Evolutionary conservation across 2,888 invertebrate genomes (phyloP), one percentile per base, ranked within the genome.

Genomic region (Opisthograptis luteolata): DNA sequence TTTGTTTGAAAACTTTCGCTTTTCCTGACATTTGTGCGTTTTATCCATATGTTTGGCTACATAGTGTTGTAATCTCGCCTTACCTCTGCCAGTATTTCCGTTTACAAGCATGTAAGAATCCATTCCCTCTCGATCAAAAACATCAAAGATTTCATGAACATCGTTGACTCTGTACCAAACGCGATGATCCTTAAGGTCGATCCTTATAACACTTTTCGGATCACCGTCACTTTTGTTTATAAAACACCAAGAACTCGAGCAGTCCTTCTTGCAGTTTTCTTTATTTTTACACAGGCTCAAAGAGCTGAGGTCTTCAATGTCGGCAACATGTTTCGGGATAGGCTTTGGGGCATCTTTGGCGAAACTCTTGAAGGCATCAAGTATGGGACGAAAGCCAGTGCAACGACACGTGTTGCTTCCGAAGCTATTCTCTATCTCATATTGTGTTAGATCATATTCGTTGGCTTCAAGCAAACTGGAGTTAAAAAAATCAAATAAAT

Each of bases 331-430:
- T 10, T 84, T 79, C 0, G 88, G 76, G 5, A 59, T 17, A 2
- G 72, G 64, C n/a, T 68, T 60, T 0, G 91, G 86, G 3, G 92
- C 91, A 66, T 94, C 94, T 14, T 71, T 83, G 0, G 94, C 94
- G 54, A 95, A 93, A n/a, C 93, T 93, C 68, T 96, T 96, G 78
- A 96, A 95, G 0, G 95, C 93, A 63, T 96, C 95, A 31, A 96
- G 73, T 43, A 96, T 96, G 1, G 96, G 93, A 5, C 96, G 88
- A 64, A 95, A 96, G 0, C 96, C 96, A 0, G 96, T 96, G 68
- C 96, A 96, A 30, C 96, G 92, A 59, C 96, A 96, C n/a, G 95
- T 92, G 60, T 95, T 95, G 49, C 95, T 94, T 8, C 94, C 95
- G 57, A 96, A 94, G 0, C 94, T 92, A 60, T 94, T 92, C 70